These are phyloP conservation scores for Centrocercus urophasianus DNA, from an alignment of 2,113 vertebrate genomes.

Conservation along the genomic window DNA sequence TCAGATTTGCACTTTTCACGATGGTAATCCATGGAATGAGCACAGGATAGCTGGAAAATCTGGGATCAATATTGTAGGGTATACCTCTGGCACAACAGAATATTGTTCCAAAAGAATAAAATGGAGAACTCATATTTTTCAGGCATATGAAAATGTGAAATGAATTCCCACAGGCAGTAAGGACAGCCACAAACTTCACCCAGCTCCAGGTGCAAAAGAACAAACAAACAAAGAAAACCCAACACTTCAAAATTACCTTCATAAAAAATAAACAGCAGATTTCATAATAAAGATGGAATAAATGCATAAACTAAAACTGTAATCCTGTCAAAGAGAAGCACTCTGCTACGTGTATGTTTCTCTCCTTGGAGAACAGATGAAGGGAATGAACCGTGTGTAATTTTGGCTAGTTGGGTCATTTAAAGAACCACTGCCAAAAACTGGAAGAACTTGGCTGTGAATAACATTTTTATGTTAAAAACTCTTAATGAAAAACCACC, in stretches of 20 bases:
- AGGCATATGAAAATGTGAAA: background rate
- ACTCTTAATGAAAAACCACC: background rate
- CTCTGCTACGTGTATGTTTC: background rate
- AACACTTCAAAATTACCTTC: background rate
- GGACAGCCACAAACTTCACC: background rate
- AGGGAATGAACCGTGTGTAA: background rate
- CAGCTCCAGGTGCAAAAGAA: background rate
- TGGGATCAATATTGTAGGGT: background rate
- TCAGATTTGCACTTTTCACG: background rate
- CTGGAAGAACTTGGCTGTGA: slow-evolving; percentile 19
- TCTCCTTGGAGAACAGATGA: slow-evolving; percentile 9
- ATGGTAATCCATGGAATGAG: rapidly evolving
- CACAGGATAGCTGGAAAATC: background rate
- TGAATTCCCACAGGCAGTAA: background rate
- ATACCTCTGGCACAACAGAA: background rate
- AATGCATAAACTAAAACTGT: background rate
- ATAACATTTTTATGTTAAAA: slow-evolving; percentile 44
- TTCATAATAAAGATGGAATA: background rate
- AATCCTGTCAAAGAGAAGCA: background rate
- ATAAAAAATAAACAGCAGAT: background rate
- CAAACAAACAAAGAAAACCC: background rate
- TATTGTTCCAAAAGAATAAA: background rate
- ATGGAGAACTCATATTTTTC: background rate
- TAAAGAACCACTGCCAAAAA: slow-evolving; percentile 40
- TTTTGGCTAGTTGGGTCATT: slow-evolving; percentile 16